Base-by-base conservation (phyloP, 2,113 vertebrate species). In the Phainopepla nitens region DNA sequence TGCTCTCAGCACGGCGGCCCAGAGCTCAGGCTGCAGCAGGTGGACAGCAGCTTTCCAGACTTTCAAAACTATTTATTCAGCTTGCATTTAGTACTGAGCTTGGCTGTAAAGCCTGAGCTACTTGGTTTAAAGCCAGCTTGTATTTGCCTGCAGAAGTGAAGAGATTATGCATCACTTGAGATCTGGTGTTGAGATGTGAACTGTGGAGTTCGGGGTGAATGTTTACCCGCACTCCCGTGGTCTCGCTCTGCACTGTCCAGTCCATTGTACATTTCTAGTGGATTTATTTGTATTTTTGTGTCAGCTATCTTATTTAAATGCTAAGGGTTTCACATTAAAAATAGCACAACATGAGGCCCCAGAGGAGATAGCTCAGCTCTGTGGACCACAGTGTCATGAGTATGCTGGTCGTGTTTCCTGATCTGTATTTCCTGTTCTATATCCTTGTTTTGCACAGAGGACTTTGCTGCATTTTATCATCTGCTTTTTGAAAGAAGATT, bases 281-380 rank as follows among this genome's bases (percentile, higher is more conserved):
- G 88, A 93, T 80, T 82, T 97, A 82, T 92, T 83, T 95, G 83
- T 95, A 90, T 86, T 83, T 96, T 88, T 80, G 69, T 96, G 90
- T 96, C 87, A 88, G 29, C 75, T 93, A 49, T 69, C 78, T 90
- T 69, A 95, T 57, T 90, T 87, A 82, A 93, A 49, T 49, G 27
- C 75, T 82, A 70, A 72, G 66, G 75, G 50, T 87, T 96, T 91
- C 66, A 47, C 66, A 70, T 58, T 29, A 54, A 81, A 83, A 62
- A 23, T 36, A 66, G n/a, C 53, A 24, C 23, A 5, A 0, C 79
- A 15, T 25, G 41, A 88, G 58, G 75, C 36, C 70, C 62, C 47
- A 86, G 79, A 58, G 36, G 45, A 86, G 58, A 2, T 73, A 88
- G 79, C 49, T 85, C 71, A 70, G 85, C 56, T 76, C 15, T 31